Evolutionary conservation across 2,113 vertebrate species (phyloP).

Genomic region (Nyctereutes procyonoides): DNA sequence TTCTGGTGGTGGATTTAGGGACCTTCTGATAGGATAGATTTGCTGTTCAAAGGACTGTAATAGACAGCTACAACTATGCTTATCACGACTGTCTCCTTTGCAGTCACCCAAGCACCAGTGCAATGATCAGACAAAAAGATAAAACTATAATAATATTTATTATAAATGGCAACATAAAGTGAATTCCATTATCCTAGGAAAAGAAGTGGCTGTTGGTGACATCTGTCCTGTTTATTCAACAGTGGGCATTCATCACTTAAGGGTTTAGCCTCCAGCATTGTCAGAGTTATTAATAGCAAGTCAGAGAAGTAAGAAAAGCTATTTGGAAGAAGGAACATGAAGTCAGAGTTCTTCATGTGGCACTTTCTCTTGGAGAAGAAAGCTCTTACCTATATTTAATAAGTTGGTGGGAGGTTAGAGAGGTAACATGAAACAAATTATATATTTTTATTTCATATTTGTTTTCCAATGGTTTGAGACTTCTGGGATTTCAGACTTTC

Average conservation of each 20-base stretch:
- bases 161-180: not conserved
- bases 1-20: not conserved
- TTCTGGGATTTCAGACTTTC: conserved; percentile 64
- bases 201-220: not conserved
- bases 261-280: not conserved
- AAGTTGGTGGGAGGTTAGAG: conserved; percentile 43
- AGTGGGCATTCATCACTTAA: not conserved
- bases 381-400: conserved; percentile 52
- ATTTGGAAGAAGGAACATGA: conserved; percentile 26
- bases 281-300: not conserved
- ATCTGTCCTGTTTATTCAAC: not conserved
- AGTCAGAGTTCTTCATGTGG: conserved; percentile 12
- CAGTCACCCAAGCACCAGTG: not conserved
- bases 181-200: not conserved
- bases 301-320: conserved; percentile 36
- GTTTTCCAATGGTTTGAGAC: conserved; percentile 54
- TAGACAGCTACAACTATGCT: not conserved
- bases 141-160: not conserved
- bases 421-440: conserved; percentile 60
- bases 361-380: conserved; percentile 47
- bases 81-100: not conserved
- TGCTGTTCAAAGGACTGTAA: not conserved
- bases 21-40: not conserved
- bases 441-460: conserved; percentile 60
- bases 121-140: not conserved